Evolutionary conservation across 2,797 vertebrate species (phyloP).

Genomic region (Oreochromis mossambicus): DNA sequence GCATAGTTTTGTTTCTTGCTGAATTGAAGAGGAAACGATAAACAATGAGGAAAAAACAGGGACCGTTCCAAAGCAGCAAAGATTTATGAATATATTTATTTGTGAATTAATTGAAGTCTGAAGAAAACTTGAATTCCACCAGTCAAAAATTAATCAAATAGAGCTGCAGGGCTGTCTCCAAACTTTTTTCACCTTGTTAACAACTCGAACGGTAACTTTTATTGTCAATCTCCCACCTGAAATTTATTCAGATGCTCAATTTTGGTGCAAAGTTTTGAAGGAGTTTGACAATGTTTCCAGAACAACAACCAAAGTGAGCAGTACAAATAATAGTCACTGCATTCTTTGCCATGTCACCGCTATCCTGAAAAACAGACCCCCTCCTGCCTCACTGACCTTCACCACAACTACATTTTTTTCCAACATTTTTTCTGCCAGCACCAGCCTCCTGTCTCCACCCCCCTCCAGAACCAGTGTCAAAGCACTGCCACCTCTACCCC

Average conservation of each 20-base stretch:
- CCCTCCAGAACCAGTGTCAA: background rate
- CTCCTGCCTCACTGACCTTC: background rate
- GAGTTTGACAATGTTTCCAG: background rate
- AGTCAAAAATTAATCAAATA: background rate
- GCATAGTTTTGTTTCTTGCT: background rate
- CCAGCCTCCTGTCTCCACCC: background rate
- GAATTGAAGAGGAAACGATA: background rate
- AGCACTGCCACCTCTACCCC: background rate
- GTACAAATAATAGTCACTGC: background rate
- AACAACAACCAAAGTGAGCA: background rate
- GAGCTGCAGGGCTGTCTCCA: background rate
- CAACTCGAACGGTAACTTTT: background rate
- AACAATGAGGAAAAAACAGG: background rate
- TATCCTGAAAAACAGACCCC: background rate
- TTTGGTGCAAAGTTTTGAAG: background rate
- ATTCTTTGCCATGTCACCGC: background rate
- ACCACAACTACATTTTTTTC: background rate
- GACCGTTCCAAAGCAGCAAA: background rate
- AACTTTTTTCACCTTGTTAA: background rate
- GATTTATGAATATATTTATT: background rate
- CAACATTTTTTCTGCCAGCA: slow-evolving; percentile 2
- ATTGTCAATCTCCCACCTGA: background rate
- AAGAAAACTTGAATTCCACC: background rate
- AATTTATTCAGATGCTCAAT: background rate
- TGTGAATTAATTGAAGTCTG: background rate